phyloP scores from a whole-genome alignment of 1,140 invertebrate genomes.

The Doryteuthis pealeii region DNA sequence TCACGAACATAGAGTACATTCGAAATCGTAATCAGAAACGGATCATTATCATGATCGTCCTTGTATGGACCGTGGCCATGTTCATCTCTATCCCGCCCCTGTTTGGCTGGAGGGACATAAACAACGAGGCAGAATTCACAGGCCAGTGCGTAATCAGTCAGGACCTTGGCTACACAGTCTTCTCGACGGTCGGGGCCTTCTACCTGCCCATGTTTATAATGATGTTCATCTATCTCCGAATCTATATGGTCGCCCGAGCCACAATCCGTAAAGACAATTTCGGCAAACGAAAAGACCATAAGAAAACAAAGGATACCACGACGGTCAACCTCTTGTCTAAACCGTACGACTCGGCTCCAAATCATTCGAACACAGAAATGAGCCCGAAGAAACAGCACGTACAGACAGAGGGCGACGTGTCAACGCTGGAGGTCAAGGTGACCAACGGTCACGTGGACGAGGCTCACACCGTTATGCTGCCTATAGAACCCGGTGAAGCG shows the following conservation, averaged over 20 bases:
- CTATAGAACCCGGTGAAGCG: conserved; percentile 19
- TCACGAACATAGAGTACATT: conserved; percentile 93
- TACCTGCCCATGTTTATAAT: conserved; percentile 59
- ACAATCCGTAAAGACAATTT: conserved; percentile 53
- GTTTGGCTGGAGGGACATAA: conserved; percentile 62
- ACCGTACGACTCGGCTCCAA: not conserved
- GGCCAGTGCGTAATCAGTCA: conserved; percentile 57
- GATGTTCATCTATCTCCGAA: conserved; percentile 57
- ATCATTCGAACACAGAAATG: not conserved
- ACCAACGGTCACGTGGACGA: conserved; percentile 33
- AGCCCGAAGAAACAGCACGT: conserved; percentile 16
- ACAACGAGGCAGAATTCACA: conserved; percentile 40
- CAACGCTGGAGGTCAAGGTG: not conserved
- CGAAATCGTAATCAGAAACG: conserved; percentile 77
- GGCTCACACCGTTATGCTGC: conserved; percentile 31
- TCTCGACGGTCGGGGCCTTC: conserved; percentile 59
- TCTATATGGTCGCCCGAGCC: conserved; percentile 52
- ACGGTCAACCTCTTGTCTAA: conserved; percentile 18
- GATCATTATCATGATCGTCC: conserved; percentile 88
- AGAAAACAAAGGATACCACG: conserved; percentile 12
- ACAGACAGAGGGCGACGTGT: not conserved
- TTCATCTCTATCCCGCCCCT: conserved; percentile 85
- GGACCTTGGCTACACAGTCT: conserved; percentile 56
- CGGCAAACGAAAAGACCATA: conserved; percentile 30
- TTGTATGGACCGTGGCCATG: conserved; percentile 83